phyloP scores from a whole-genome alignment of 1,140 invertebrate genomes.

The Eubasilissa regina region DNA sequence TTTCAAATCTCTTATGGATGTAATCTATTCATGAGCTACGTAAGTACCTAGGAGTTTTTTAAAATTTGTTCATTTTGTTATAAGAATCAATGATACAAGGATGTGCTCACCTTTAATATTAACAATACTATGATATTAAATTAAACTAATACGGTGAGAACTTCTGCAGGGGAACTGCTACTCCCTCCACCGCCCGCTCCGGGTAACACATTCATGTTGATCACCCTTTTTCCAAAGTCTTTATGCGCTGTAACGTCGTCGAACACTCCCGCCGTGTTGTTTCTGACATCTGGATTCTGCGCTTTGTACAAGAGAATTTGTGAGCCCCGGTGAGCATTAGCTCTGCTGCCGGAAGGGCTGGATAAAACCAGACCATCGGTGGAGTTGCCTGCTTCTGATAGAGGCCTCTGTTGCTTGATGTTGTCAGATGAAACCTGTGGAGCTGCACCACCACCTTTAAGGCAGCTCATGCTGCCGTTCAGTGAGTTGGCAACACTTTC shows the following conservation, averaged over 20 bases:
- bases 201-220: constrained; percentile 63
- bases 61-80: too few species aligned
- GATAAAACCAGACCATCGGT: constrained; percentile 75
- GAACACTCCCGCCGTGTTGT: constrained; percentile 83
- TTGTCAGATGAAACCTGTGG: constrained; percentile 62
- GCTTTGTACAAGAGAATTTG: constrained; percentile 81
- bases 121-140: constrained; percentile 20
- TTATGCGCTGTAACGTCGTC: constrained; percentile 80
- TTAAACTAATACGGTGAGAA: constrained; percentile 68
- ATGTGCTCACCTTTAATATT: constrained; percentile 24
- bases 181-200: constrained; percentile 31
- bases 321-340: constrained; percentile 73
- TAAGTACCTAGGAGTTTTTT: too few species aligned
- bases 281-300: constrained; percentile 83
- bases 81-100: constrained; percentile 36
- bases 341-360: constrained; percentile 73
- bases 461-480: constrained; percentile 66
- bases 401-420: constrained; percentile 70
- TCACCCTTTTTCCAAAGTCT: constrained; percentile 83
- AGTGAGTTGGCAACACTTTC: constrained; percentile 64
- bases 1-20: too few species aligned
- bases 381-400: constrained; percentile 66
- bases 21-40: too few species aligned
- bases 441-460: constrained; percentile 63
- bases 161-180: constrained; percentile 65